Conservation (phyloP, 2,888 invertebrate genomes). For the Galeruca laticollis region DNA sequence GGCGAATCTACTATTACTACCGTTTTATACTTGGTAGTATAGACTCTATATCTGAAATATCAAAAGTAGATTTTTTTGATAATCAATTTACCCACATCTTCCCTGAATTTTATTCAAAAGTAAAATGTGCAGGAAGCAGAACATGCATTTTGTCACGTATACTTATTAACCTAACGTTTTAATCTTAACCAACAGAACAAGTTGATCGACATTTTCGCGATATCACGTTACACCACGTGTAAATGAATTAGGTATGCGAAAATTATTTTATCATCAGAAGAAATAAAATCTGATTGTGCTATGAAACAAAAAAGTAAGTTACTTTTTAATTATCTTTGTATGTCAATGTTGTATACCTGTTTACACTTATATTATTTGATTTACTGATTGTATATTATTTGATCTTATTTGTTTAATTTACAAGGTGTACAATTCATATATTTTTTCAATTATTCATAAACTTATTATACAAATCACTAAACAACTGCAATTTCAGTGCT, state of each 20-base stretch:
- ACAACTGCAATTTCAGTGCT: too few relatives aligned
- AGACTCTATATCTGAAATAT: too few relatives aligned
- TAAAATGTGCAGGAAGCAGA: neutral
- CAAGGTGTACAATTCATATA: too few relatives aligned
- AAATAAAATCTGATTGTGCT: neutral
- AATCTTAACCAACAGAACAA: conserved; percentile 31
- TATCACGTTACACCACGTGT: conserved; percentile 22
- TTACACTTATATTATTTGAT: too few relatives aligned
- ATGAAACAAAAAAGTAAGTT: conserved; percentile 20
- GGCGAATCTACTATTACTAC: too few relatives aligned
- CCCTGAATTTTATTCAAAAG: neutral
- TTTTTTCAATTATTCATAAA: too few relatives aligned
- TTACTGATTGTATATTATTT: conserved; percentile 12
- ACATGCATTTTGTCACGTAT: conserved; percentile 58
- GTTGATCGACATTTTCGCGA: conserved; percentile 51
- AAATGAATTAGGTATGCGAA: conserved; percentile 14
- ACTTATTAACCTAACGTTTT: conserved; percentile 38
- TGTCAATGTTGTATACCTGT: conserved; percentile 20
- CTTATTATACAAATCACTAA: too few relatives aligned
- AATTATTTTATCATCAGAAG: conserved; percentile 14
- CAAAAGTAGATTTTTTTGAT: too few relatives aligned
- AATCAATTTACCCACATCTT: too few relatives aligned
- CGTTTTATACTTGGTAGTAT: too few relatives aligned
- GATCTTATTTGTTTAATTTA: neutral
- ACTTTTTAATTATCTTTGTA: conserved; percentile 28